Evolutionary conservation across 2,797 vertebrate genomes (phyloP).

Genomic region (Paramormyrops hopkinsi): DNA sequence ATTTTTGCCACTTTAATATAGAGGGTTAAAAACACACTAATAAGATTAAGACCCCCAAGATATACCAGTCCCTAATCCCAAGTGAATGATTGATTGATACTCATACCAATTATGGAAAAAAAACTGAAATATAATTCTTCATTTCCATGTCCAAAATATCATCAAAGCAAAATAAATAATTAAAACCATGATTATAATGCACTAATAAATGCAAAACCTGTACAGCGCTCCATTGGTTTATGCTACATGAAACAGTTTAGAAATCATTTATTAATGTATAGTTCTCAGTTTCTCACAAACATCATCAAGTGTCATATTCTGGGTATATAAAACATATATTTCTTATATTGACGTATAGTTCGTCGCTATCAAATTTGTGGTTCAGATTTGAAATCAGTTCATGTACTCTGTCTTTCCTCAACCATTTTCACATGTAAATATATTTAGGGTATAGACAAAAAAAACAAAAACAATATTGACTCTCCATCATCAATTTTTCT

Average conservation of each 20-base stretch:
- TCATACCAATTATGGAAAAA: background rate
- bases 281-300: background rate
- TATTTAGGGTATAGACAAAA: background rate
- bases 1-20: background rate
- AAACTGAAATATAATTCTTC: slow-evolving; percentile 15
- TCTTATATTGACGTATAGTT: background rate
- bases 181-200: background rate
- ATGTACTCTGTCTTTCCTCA: background rate
- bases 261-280: background rate
- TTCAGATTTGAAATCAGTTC: background rate
- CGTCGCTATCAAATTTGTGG: background rate
- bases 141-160: background rate
- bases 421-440: background rate
- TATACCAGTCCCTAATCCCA: background rate
- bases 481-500: background rate
- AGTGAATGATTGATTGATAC: slow-evolving; percentile 24
- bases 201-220: background rate
- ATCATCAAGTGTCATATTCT: background rate
- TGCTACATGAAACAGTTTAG: background rate
- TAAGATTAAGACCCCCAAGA: background rate
- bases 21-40: background rate
- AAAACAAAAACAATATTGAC: background rate
- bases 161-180: background rate
- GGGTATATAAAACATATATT: background rate
- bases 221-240: background rate